phyloP scores from a whole-genome alignment of 2,113 vertebrate genomes.

The Illadopsis cleaveri region DNA sequence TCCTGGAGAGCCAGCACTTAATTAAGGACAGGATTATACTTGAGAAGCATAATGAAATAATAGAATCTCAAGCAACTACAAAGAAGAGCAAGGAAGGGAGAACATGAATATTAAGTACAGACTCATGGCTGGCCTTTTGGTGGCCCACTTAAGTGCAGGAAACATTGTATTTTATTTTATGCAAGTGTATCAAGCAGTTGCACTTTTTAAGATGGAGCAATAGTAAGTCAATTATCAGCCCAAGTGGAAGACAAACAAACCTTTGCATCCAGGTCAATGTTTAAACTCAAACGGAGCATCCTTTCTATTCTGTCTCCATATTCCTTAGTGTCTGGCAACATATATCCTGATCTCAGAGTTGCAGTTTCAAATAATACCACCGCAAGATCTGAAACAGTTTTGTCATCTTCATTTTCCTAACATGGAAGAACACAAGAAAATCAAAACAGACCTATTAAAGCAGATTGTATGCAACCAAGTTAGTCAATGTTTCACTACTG shows the following conservation, averaged over 20 bases:
- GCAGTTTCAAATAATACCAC: slow-evolving; percentile 95
- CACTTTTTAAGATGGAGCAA: background rate
- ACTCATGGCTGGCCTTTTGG: background rate
- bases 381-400: slow-evolving; percentile 93
- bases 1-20: background rate
- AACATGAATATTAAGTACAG: background rate
- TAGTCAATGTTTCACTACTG: background rate
- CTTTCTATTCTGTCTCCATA: slow-evolving; percentile 96
- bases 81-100: background rate
- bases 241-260: slow-evolving; percentile 56
- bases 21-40: background rate
- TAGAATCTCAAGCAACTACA: background rate
- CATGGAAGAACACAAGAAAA: background rate
- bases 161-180: background rate
- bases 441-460: background rate
- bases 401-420: slow-evolving; percentile 88
- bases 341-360: slow-evolving; percentile 93
- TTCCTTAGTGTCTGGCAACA: slow-evolving; percentile 91
- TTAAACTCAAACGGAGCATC: slow-evolving; percentile 95
- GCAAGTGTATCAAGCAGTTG: background rate
- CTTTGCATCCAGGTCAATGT: slow-evolving; percentile 89
- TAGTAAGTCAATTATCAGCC: background rate
- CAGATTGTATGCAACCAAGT: background rate
- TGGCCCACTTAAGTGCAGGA: background rate
- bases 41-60: background rate